Percentiles rank a stretch among this genome's conserved stretches.
Evolutionary conservation across 1,140 invertebrate genomes (phyloP).

Genomic region (Eumeta japonica): DNA sequence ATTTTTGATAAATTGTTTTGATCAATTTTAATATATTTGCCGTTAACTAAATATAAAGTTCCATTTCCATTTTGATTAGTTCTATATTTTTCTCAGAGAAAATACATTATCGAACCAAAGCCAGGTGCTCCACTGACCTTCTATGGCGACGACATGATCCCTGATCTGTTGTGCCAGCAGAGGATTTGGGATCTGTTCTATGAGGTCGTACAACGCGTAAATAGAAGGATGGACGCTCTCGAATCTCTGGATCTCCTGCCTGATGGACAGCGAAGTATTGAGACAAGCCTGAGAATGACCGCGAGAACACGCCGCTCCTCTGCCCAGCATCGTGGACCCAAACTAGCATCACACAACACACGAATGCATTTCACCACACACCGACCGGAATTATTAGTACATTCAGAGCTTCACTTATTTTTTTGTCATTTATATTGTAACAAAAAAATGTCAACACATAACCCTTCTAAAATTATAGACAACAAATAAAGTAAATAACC

Average conservation of each 20-base stretch:
- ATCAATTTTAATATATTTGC: too few species aligned
- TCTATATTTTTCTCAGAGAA: too few species aligned
- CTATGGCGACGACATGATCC: slow-evolving; percentile 97
- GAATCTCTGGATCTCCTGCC: slow-evolving; percentile 96
- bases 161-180: slow-evolving; percentile 91
- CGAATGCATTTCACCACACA: slow-evolving; percentile 46
- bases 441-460: too few species aligned
- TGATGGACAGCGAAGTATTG: slow-evolving; percentile 86
- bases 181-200: slow-evolving; percentile 85
- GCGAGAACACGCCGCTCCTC: slow-evolving; percentile 46
- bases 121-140: slow-evolving; percentile 86
- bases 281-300: slow-evolving; percentile 65
- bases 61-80: too few species aligned
- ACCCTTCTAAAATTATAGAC: too few species aligned
- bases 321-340: slow-evolving; percentile 42
- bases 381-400: slow-evolving; percentile 26
- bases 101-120: too few species aligned
- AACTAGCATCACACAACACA: slow-evolving; percentile 43
- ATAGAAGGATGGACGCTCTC: slow-evolving; percentile 98
- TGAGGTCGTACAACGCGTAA: slow-evolving; percentile 96
- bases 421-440: too few species aligned
- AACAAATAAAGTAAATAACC: slow-evolving; percentile 51
- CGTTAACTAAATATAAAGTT: too few species aligned
- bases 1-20: too few species aligned
- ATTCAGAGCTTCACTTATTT: neutral